These are phyloP conservation scores for Typhlichthys eigenmanni DNA, from an alignment of 2,797 vertebrate genomes.

Conservation along the genomic window DNA sequence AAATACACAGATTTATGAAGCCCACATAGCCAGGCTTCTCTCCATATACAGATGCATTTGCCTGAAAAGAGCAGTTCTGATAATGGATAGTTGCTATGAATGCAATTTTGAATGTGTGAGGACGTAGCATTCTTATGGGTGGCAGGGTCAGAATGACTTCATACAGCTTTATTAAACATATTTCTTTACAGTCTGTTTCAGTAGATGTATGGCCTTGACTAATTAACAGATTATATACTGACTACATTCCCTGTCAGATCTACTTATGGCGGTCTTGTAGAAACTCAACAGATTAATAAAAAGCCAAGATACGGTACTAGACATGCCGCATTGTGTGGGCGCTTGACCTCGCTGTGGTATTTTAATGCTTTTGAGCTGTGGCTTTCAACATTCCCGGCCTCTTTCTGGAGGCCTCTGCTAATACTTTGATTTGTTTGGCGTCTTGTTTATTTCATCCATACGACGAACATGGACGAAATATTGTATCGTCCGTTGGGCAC, in stretches of 20 bases:
- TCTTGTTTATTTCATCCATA: slow-evolving; percentile 15
- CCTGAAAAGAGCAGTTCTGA: slow-evolving; percentile 65
- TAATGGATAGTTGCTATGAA: slow-evolving; percentile 59
- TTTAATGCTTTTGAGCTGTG: slow-evolving; percentile 32
- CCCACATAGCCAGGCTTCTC: slow-evolving; percentile 66
- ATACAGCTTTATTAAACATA: slow-evolving; percentile 33
- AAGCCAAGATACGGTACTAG: slow-evolving; percentile 11
- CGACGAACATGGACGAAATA: too few relatives aligned
- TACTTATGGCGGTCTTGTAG: slow-evolving; percentile 50
- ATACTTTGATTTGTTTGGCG: slow-evolving; percentile 63
- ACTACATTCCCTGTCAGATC: slow-evolving; percentile 61
- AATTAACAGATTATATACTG: slow-evolving; percentile 69
- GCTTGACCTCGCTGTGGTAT: background rate
- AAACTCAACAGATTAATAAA: slow-evolving; percentile 41
- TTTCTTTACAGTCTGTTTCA: slow-evolving; percentile 19
- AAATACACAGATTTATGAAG: slow-evolving; percentile 77
- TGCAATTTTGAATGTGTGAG: slow-evolving; percentile 51
- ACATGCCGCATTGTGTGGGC: too few relatives aligned
- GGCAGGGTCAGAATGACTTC: slow-evolving; percentile 40
- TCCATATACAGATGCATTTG: slow-evolving; percentile 73
- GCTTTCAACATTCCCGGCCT: slow-evolving; percentile 38
- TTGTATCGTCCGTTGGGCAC: slow-evolving; percentile 12
- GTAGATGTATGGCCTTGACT: slow-evolving; percentile 49
- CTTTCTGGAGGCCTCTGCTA: slow-evolving; percentile 30
- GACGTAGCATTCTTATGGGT: slow-evolving; percentile 16